Percentiles rank a stretch among this genome's conserved stretches.
phyloP scores from a whole-genome alignment of 2,113 vertebrate genomes.

The Scophthalmus maximus region DNA sequence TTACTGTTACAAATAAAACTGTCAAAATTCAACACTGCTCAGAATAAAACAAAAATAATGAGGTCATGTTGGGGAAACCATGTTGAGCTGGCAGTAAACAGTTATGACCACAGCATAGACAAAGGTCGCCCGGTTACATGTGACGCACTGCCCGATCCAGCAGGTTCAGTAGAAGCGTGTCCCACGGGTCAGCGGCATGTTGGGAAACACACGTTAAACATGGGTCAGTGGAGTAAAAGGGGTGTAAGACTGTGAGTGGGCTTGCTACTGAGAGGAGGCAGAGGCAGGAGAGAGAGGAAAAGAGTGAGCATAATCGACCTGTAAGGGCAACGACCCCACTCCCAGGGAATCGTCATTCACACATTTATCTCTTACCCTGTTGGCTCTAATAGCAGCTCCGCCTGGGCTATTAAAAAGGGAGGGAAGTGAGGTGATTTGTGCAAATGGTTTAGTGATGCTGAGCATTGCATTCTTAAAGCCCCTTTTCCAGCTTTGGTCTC shows the following conservation, averaged over 20 bases:
- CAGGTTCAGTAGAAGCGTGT: slow-evolving; percentile 17
- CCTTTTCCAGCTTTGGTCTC: slow-evolving; percentile 42
- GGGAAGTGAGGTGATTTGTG: slow-evolving; percentile 71
- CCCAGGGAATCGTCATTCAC: slow-evolving; percentile 74
- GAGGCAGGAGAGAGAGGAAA: slow-evolving; percentile 4
- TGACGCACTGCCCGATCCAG: slow-evolving; percentile 9
- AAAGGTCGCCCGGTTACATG: slow-evolving; percentile 2
- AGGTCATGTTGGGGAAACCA: slow-evolving; percentile 13
- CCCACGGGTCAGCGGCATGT: slow-evolving; percentile 25
- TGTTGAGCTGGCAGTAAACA: slow-evolving; percentile 40
- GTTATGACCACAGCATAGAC: slow-evolving; percentile 14
- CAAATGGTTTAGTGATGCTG: slow-evolving; percentile 62
- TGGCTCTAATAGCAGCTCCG: slow-evolving; percentile 71
- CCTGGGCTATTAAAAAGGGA: slow-evolving; percentile 71
- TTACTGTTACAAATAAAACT: slow-evolving; percentile 26
- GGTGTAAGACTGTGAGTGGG: neutral
- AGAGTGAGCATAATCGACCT: slow-evolving; percentile 44
- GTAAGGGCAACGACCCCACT: slow-evolving; percentile 71
- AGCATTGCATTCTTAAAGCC: slow-evolving; percentile 57
- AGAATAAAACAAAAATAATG: slow-evolving; percentile 28
- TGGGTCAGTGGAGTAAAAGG: slow-evolving; percentile 35
- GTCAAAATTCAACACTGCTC: slow-evolving; percentile 5
- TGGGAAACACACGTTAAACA: slow-evolving; percentile 47
- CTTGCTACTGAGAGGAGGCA: slow-evolving; percentile 9
- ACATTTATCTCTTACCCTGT: slow-evolving; percentile 78